Evolutionary conservation across 92 coral and sea anemone species (phyloP).

Genomic region (Pocillopora meandrina): DNA sequence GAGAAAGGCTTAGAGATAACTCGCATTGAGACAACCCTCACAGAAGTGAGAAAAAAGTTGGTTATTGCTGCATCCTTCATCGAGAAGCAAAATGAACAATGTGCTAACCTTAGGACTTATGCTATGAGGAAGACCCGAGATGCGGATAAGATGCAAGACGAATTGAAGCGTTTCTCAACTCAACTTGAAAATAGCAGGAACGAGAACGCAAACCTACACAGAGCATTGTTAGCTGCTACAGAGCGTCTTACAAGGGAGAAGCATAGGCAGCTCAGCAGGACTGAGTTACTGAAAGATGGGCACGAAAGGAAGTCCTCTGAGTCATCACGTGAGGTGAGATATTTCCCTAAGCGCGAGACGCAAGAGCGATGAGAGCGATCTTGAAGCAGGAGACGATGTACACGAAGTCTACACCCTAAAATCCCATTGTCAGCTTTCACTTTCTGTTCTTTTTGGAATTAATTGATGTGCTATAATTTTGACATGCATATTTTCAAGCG

Average conservation of each 20-base stretch:
- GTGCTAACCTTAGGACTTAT: neutral
- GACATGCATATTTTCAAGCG: neutral
- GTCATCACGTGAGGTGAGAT: neutral
- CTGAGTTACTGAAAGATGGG: neutral
- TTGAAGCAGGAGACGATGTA: neutral
- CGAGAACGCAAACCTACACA: neutral
- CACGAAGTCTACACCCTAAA: neutral
- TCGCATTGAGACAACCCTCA: neutral
- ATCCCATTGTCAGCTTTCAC: too few relatives aligned
- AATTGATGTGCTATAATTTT: neutral
- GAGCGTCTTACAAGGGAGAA: slow-evolving; percentile 5
- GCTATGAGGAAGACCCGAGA: neutral
- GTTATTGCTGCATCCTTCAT: slow-evolving; percentile 16
- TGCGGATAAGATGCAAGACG: neutral
- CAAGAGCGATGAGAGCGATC: neutral
- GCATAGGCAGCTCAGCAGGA: neutral
- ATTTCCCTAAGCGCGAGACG: neutral
- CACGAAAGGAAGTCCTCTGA: neutral
- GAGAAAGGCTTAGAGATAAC: slow-evolving; percentile 1
- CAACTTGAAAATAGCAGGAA: slow-evolving; percentile 5
- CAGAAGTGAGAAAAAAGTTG: slow-evolving; percentile 7
- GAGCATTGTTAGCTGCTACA: neutral
- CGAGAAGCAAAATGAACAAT: neutral
- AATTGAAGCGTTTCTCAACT: neutral
- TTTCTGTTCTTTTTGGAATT: too few relatives aligned